phyloP scores from a whole-genome alignment of 2,797 vertebrate species.

The Gymnothorax javanicus region DNA sequence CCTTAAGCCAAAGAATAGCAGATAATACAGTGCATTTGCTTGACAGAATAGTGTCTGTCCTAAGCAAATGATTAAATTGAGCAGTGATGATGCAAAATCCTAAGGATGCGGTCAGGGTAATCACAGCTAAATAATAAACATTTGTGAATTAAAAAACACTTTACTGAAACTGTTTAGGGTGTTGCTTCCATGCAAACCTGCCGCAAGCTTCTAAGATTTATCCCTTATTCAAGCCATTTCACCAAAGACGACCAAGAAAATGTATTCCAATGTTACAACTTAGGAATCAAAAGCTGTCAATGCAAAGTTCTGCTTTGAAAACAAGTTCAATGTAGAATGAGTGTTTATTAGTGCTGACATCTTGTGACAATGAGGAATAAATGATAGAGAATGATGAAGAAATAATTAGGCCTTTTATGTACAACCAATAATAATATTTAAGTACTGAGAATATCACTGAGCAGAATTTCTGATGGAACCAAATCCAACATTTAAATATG shows the following conservation, averaged over 20 bases:
- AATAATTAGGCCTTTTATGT: not conserved
- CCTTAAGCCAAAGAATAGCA: no score
- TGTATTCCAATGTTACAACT: not conserved
- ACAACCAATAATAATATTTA: not conserved
- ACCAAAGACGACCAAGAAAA: not conserved
- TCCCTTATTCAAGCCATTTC: conserved; percentile 13
- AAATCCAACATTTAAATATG: not conserved
- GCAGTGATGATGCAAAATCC: no score
- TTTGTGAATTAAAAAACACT: no score
- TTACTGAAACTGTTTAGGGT: no score
- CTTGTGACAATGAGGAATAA: not conserved
- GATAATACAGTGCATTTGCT: no score
- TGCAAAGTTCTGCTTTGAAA: not conserved
- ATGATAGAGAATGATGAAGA: not conserved
- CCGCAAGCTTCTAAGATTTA: no score
- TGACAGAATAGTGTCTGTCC: no score
- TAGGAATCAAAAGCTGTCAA: not conserved
- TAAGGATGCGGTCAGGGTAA: no score
- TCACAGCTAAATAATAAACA: no score
- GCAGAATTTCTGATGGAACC: not conserved
- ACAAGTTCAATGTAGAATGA: not conserved
- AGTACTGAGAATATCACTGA: not conserved
- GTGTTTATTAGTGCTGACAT: not conserved
- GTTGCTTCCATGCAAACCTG: no score
- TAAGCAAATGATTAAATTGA: no score